phyloP scores from a whole-genome alignment of 2,797 vertebrate genomes.

The Notolepis coatsorum region DNA sequence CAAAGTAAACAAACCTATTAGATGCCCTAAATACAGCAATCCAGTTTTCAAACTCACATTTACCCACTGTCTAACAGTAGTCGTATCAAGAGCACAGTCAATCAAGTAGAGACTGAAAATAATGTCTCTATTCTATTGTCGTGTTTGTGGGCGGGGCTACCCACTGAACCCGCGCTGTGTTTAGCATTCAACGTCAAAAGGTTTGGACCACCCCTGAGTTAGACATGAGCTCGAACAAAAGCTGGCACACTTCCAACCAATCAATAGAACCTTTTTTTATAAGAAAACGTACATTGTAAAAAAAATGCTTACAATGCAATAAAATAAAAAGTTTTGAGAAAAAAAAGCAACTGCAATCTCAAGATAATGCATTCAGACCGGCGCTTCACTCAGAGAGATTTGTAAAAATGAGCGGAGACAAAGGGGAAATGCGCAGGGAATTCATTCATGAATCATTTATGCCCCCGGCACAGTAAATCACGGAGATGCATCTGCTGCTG shows the following conservation, averaged over 20 bases:
- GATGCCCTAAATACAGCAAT: no score
- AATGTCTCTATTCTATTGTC: no score
- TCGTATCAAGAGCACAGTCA: no score
- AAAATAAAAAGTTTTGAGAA: neutral
- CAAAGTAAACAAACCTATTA: no score
- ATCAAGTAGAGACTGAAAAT: no score
- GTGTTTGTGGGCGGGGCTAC: no score
- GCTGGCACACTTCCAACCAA: neutral
- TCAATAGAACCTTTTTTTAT: neutral
- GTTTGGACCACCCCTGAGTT: no score
- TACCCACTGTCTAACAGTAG: no score
- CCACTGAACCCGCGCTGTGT: no score
- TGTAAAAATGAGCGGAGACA: slow-evolving; percentile 36
- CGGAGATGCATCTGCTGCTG: slow-evolving; percentile 44
- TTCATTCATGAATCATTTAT: slow-evolving; percentile 51
- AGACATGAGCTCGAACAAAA: no score
- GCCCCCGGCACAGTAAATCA: slow-evolving; percentile 15
- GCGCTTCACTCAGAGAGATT: slow-evolving; percentile 28
- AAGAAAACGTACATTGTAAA: neutral
- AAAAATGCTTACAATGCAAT: slow-evolving; percentile 6
- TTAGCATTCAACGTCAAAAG: no score
- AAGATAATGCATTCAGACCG: neutral
- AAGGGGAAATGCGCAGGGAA: slow-evolving; percentile 38
- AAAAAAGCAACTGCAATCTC: neutral
- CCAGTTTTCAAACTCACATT: no score